phyloP scores from a whole-genome alignment of 2,113 vertebrate species.

The Ariopsis seemanni region DNA sequence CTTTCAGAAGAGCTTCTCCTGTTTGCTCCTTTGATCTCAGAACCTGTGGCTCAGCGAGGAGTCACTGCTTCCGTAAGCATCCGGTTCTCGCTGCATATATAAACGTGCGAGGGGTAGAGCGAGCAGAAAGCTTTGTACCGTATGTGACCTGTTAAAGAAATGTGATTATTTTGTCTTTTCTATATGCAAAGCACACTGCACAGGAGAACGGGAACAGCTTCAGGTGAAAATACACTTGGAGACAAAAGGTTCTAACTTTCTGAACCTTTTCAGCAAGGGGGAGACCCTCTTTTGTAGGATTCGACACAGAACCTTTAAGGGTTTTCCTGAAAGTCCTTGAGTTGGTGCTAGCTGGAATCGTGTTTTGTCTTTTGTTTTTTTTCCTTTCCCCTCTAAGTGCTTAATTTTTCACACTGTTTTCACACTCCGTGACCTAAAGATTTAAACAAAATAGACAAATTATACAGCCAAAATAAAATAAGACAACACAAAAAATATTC shows the following conservation, averaged over 20 bases:
- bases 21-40: not conserved
- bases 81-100: constrained; percentile 7
- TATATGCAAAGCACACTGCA: not conserved
- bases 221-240: not conserved
- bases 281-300: not conserved
- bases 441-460: not conserved
- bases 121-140: constrained; percentile 1
- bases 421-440: not conserved
- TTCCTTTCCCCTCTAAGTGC: not conserved
- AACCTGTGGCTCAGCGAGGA: constrained; percentile 6
- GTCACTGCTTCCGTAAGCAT: constrained; percentile 5
- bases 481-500: not conserved
- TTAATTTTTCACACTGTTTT: not conserved
- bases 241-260: not conserved
- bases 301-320: not conserved
- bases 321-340: not conserved
- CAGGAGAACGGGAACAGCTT: not conserved
- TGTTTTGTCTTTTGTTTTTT: not conserved
- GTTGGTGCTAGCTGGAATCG: not conserved
- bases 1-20: not conserved
- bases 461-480: not conserved
- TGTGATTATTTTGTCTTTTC: not conserved
- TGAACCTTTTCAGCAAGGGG: not conserved
- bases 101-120: not conserved
- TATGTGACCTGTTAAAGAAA: constrained; percentile 13